A percentile compares a stretch with the other conserved stretches of the same genome.
Evolutionary conservation across 2,888 invertebrate species (phyloP).

Genomic region (Cecidostiba fungosa): DNA sequence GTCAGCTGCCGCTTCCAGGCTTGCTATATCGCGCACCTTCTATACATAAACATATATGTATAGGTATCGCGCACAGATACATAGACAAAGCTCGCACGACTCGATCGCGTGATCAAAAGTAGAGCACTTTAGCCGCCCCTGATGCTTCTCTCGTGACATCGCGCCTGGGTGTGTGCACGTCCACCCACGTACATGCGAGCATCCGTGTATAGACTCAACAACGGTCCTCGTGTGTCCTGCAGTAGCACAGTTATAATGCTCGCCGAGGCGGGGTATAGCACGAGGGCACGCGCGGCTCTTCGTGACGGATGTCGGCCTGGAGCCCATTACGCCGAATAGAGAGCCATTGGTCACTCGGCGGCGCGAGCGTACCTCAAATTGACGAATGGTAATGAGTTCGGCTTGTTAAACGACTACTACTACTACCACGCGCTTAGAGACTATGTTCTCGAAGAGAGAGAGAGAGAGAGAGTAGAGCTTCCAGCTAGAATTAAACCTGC

Average conservation of each 20-base stretch:
- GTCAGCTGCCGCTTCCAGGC: not conserved
- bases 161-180: constrained; percentile 5
- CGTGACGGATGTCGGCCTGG: constrained; percentile 79
- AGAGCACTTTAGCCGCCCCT: constrained; percentile 50
- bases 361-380: constrained; percentile 78
- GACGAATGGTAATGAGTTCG: constrained; percentile 80
- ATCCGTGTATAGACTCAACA: not conserved
- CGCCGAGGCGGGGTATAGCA: not conserved
- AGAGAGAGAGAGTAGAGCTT: constrained; percentile 61
- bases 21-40: not conserved
- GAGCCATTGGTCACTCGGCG: constrained; percentile 79
- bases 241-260: constrained; percentile 34
- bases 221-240: not conserved
- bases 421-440: constrained; percentile 56
- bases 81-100: not conserved
- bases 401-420: constrained; percentile 78
- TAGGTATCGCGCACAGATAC: not conserved
- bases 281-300: constrained; percentile 48
- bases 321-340: constrained; percentile 79
- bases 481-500: constrained; percentile 71
- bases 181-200: not conserved
- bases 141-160: constrained; percentile 34
- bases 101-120: constrained; percentile 60
- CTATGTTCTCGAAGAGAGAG: constrained; percentile 56
- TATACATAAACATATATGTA: too few relatives aligned